These are phyloP conservation scores for Xestoiulus laeticollis DNA, from an alignment of 2,888 invertebrate genomes.

Conservation along the genomic window DNA sequence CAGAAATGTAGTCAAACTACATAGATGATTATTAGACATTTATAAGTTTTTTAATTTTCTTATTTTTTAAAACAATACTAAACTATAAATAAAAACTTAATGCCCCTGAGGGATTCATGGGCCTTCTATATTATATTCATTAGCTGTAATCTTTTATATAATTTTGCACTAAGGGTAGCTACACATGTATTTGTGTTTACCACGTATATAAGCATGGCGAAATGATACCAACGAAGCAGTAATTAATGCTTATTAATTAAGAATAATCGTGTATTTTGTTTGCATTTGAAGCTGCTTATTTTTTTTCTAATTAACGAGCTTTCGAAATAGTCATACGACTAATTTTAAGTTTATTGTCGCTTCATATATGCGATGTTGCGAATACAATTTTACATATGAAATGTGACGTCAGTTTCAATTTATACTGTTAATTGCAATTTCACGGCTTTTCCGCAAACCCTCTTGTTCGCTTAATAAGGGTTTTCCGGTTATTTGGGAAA, in stretches of 20 bases:
- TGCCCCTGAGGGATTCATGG: too few species aligned
- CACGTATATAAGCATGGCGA: too few species aligned
- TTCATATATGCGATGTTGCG: neutral
- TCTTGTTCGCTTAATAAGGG: neutral
- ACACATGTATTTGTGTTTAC: too few species aligned
- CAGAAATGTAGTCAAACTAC: too few species aligned
- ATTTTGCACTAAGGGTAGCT: too few species aligned
- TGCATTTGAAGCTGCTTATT: neutral
- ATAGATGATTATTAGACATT: too few species aligned
- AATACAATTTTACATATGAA: neutral
- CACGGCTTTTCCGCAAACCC: conserved; percentile 28
- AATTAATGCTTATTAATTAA: neutral
- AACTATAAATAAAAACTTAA: too few species aligned
- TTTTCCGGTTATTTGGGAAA: conserved; percentile 4
- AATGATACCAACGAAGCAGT: too few species aligned
- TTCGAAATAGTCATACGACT: neutral
- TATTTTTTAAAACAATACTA: too few species aligned
- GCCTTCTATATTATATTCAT: too few species aligned
- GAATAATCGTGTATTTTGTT: neutral
- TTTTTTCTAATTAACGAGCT: neutral
- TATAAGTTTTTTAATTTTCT: too few species aligned
- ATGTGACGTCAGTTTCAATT: neutral
- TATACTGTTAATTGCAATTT: neutral
- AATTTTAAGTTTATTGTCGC: neutral
- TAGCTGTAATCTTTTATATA: too few species aligned